Evolutionary conservation across 1,140 invertebrate species (phyloP).

Genomic region (Drosophila malerkotliana): DNA sequence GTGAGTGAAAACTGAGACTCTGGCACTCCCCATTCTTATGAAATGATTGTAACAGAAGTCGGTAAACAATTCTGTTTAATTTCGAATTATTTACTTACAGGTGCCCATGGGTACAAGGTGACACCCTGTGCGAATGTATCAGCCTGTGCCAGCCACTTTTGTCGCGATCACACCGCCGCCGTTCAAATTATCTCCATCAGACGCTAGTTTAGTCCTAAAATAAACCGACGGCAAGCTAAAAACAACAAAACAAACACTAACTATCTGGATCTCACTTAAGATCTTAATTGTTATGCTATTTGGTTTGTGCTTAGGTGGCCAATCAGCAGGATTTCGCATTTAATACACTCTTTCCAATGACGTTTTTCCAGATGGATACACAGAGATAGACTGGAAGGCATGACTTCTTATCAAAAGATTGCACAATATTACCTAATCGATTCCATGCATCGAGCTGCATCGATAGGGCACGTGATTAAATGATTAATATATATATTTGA

Average conservation of each 20-base stretch:
- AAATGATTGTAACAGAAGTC: background rate
- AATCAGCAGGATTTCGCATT: conserved; percentile 8
- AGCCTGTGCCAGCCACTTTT: conserved; percentile 58
- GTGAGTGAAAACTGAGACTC: conserved; percentile 41
- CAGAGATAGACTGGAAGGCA: background rate
- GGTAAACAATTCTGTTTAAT: background rate
- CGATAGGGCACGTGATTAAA: background rate
- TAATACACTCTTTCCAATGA: background rate
- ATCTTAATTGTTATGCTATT: conserved; percentile 17
- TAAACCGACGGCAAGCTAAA: conserved; percentile 18
- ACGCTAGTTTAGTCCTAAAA: conserved; percentile 50
- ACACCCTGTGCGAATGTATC: conserved; percentile 69
- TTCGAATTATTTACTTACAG: conserved; percentile 26
- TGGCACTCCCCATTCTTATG: background rate
- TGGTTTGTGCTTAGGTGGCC: conserved; percentile 12
- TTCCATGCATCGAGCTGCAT: background rate
- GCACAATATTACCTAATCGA: background rate
- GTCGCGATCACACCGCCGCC: conserved; percentile 67
- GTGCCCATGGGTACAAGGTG: conserved; percentile 40
- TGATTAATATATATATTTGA: background rate
- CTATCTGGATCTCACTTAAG: conserved; percentile 18
- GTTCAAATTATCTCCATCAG: conserved; percentile 66
- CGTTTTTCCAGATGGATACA: background rate
- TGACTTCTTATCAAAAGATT: too few species aligned
- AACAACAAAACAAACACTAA: conserved; percentile 14